Conservation (phyloP, 1,140 invertebrate genomes). For the Drosophila santomea region DNA sequence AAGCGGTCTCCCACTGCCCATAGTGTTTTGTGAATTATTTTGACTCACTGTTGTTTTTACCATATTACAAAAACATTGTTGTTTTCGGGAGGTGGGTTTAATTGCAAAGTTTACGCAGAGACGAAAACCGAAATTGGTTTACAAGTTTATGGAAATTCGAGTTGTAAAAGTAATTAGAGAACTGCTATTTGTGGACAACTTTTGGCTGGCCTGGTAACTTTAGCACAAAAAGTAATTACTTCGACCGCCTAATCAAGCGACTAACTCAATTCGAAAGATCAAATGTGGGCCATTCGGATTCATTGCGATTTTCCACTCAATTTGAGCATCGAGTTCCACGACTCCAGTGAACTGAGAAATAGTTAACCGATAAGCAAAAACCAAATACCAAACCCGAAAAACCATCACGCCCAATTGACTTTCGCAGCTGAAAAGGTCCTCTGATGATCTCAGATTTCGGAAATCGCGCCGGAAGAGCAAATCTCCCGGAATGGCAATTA, state of each 20-base stretch:
- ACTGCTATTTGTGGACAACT: slow-evolving; percentile 14
- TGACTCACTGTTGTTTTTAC: background rate
- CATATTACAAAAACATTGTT: slow-evolving; percentile 24
- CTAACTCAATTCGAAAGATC: slow-evolving; percentile 29
- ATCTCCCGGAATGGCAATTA: slow-evolving; percentile 4
- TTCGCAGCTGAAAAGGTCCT: background rate
- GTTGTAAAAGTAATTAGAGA: slow-evolving; percentile 38
- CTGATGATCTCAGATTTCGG: slow-evolving; percentile 9
- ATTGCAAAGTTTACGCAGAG: slow-evolving; percentile 9
- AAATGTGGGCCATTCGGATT: slow-evolving; percentile 8
- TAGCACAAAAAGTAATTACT: slow-evolving; percentile 15
- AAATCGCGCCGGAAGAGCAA: background rate
- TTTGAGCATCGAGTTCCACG: slow-evolving; percentile 33
- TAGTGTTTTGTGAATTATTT: background rate
- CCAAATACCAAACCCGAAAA: background rate
- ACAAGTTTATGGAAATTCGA: slow-evolving; percentile 29
- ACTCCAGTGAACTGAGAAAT: slow-evolving; percentile 28
- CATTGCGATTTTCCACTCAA: slow-evolving; percentile 35
- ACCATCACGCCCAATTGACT: slow-evolving; percentile 39
- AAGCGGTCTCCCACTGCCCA: slow-evolving; percentile 11
- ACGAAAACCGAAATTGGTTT: slow-evolving; percentile 7
- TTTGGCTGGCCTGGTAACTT: slow-evolving; percentile 18
- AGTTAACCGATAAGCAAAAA: slow-evolving; percentile 28
- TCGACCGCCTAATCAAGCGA: slow-evolving; percentile 29
- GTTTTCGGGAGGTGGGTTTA: background rate